These are phyloP conservation scores for Tenthredo distinguenda DNA, from an alignment of 2,888 invertebrate genomes.

Conservation along the genomic window DNA sequence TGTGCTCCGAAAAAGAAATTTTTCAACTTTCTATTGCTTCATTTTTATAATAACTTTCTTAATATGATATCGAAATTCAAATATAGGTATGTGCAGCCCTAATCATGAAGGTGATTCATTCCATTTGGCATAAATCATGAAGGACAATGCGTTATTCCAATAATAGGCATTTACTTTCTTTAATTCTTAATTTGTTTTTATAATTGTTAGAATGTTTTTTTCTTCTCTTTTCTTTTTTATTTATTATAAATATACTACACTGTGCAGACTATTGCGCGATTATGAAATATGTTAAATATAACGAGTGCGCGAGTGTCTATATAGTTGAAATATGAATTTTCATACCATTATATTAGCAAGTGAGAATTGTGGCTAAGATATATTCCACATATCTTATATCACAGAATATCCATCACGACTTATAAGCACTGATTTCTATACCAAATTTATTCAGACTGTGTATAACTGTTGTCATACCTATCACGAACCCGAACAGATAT, in stretches of 20 bases:
- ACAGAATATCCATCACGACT: not conserved
- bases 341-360: slow-evolving; percentile 6
- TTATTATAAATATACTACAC: not conserved
- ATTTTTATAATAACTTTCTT: not conserved
- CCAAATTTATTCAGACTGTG: not conserved
- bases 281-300: slow-evolving; percentile 6
- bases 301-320: slow-evolving; percentile 2
- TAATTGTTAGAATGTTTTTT: slow-evolving; percentile 62
- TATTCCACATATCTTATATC: slow-evolving; percentile 2
- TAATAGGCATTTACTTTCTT: slow-evolving; percentile 56
- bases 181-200: slow-evolving; percentile 50
- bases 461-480: not conserved
- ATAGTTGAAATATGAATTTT: not conserved
- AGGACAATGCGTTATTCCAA: slow-evolving; percentile 61
- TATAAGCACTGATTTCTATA: not conserved
- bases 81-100: not conserved
- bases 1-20: not conserved
- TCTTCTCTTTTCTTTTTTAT: slow-evolving; percentile 58
- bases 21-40: not conserved
- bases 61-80: not conserved
- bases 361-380: not conserved
- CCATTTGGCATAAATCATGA: slow-evolving; percentile 58
- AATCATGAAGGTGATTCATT: slow-evolving; percentile 56
- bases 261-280: not conserved
- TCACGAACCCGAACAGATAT: not conserved